Evolutionary conservation across 2,888 invertebrate genomes (phyloP), one percentile per base, ranked within the genome.

Genomic region (Mellilla xanthometata): DNA sequence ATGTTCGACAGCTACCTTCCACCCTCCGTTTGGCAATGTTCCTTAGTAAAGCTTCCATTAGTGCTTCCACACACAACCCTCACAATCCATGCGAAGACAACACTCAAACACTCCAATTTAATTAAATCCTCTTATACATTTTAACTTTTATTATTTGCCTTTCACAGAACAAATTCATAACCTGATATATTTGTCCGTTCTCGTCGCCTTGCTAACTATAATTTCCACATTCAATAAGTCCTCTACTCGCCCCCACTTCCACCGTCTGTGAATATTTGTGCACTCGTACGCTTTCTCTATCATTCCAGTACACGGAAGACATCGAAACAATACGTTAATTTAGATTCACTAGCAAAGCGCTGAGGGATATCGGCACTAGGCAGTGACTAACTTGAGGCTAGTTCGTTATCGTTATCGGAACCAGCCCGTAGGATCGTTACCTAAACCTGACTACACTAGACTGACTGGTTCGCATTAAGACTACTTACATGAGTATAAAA

Each of bases 401-500:
- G n/a, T n/a, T n/a, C n/a, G n/a, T n/a, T n/a, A n/a, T n/a, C 4
- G 24, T n/a, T 3, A 3, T 19, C 4, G 15, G 15, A 19, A 19
- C 4, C 15, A 5, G 15, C 15, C 6, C 6, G 15, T 19, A 19
- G 6, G 6, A 24, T 1, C 8, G n/a, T 15, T 8, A 36, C 31
- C 47, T 48, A 31, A 32, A 38, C 24, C 13, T 33, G 29, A 31
- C 42, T 49, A 54, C 35, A 44, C 46, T 62, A 68, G 56, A 60
- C 74, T 64, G 71, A 65, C 71, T 77, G n/a, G n/a, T n/a, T n/a
- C 75, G 72, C 70, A 69, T 72, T 75, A 61, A 68, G 54, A 68
- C 81, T 84, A 80, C 75, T 76, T 79, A 83, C 68, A 77, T 73
- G 82, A 83, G 86, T 87, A 86, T 75, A 86, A 86, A 86, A 86